A percentile compares a stretch with the other conserved stretches of the same genome.
Conservation (phyloP, 2,113 vertebrate species). For the Ariopsis seemanni region DNA sequence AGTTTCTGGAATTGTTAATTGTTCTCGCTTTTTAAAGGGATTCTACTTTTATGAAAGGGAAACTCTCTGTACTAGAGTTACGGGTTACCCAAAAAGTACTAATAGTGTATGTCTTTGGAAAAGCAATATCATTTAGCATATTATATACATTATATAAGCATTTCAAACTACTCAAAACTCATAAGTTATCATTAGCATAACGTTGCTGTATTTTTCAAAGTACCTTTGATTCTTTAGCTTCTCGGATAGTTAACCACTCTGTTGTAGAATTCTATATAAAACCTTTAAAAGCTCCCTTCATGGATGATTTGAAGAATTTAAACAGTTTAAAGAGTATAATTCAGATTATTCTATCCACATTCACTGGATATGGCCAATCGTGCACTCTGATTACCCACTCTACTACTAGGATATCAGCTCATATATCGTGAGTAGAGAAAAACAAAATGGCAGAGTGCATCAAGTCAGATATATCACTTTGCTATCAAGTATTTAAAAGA, state of each 20-base stretch:
- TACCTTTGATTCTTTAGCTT: not conserved
- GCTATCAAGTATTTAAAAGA: too few relatives aligned
- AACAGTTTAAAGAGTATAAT: not conserved
- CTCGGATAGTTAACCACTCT: not conserved
- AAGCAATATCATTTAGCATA: not conserved
- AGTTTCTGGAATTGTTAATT: not conserved
- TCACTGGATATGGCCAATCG: too few relatives aligned
- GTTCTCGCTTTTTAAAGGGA: not conserved
- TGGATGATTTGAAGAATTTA: not conserved
- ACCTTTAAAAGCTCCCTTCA: not conserved
- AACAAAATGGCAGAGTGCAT: too few relatives aligned
- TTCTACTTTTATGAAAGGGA: not conserved
- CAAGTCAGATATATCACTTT: too few relatives aligned
- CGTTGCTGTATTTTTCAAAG: not conserved
- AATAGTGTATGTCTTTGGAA: not conserved
- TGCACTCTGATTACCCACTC: too few relatives aligned
- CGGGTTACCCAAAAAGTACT: not conserved
- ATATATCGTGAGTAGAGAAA: too few relatives aligned
- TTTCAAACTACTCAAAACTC: not conserved
- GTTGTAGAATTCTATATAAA: not conserved
- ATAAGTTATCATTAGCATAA: conserved; percentile 4
- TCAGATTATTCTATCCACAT: not conserved
- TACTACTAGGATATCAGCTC: too few relatives aligned
- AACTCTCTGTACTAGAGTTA: not conserved
- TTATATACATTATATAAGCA: not conserved